Percentiles rank a stretch among this genome's conserved stretches.
These are phyloP conservation scores for Scaeva pyrastri DNA, from an alignment of 2,888 invertebrate species.

Conservation along the genomic window DNA sequence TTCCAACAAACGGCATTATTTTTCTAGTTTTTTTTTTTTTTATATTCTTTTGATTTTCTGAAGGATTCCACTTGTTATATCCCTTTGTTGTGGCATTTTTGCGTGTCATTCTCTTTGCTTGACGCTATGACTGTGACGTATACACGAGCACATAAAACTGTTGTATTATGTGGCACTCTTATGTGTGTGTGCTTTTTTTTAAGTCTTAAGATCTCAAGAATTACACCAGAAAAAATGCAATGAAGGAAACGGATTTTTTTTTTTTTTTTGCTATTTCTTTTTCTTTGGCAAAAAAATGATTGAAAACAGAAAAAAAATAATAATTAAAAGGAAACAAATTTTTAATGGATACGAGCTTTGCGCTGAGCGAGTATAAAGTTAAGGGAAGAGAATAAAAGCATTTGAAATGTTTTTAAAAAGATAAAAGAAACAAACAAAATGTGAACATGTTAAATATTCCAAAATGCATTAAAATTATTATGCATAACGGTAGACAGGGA, in stretches of 20 bases:
- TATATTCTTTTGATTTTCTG: too few relatives aligned
- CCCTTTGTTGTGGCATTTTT: constrained; percentile 75
- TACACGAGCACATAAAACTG: background rate
- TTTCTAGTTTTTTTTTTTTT: constrained; percentile 71
- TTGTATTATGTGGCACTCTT: constrained; percentile 21
- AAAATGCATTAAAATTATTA: too few relatives aligned
- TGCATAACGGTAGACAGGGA: too few relatives aligned
- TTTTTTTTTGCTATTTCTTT: background rate
- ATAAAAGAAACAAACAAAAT: constrained; percentile 4
- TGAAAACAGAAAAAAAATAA: constrained; percentile 30
- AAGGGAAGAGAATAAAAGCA: constrained; percentile 61
- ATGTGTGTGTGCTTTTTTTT: constrained; percentile 37
- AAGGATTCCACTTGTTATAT: constrained; percentile 75
- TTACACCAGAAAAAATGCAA: constrained; percentile 57
- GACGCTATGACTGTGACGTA: background rate
- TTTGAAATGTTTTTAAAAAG: constrained; percentile 33
- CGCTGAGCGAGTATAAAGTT: too few relatives aligned
- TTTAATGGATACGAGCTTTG: constrained; percentile 61
- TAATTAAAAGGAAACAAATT: constrained; percentile 72
- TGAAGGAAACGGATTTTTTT: constrained; percentile 69
- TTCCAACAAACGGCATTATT: constrained; percentile 21
- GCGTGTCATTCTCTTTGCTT: constrained; percentile 64
- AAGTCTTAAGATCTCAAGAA: constrained; percentile 35
- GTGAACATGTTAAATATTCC: background rate
- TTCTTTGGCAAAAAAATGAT: constrained; percentile 5